Base-by-base conservation (phyloP, 2,888 invertebrate species). In the Sylvicola cinctus region DNA sequence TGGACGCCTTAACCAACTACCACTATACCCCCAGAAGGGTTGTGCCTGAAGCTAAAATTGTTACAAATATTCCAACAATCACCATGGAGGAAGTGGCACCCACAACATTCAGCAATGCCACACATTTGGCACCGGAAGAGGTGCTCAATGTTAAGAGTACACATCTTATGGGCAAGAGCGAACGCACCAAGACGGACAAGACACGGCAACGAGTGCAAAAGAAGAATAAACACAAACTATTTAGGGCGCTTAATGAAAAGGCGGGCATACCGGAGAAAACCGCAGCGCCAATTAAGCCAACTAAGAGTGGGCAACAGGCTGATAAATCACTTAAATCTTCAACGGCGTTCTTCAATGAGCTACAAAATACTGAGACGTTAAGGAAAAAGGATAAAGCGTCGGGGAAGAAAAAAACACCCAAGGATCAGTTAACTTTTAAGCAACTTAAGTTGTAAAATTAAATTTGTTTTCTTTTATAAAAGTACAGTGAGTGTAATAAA, bases 31-130 rank as follows among this genome's bases (percentile, higher is more conserved):
- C 96, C 0, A 84, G 77, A 62, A 69, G 73, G 37, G 73, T 76
- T 2, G 69, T 73, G 38, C 80, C 90, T 0, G 95, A 96, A 47
- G 63, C 91, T 2, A 84, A 80, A 58, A 78, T 98, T 38, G 67
- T 96, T 4, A 80, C 74, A 38, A 95, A 98, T 51, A 65, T 85
- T 40, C 85, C 95, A 2, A 84, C 91, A 0, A 73, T 96, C 33
- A 70, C 65, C 20, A 81, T 93, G 72, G 98, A 98, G 57, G 96
- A 98, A 58, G 90, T 93, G 6, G 88, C 90, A 1, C 95, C 95
- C 0, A 66, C 84, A 5, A 74, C 78, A n/a, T 68, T 76, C 0
- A 87, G 79, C 48, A 80, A 88, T 55, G 83, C 80, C 3, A 65
- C 76, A 2, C 55, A 90, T 26, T 60, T 95, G 40, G 93, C 95